Conservation (phyloP, 2,113 vertebrate species). For the Oncorhynchus masou region DNA sequence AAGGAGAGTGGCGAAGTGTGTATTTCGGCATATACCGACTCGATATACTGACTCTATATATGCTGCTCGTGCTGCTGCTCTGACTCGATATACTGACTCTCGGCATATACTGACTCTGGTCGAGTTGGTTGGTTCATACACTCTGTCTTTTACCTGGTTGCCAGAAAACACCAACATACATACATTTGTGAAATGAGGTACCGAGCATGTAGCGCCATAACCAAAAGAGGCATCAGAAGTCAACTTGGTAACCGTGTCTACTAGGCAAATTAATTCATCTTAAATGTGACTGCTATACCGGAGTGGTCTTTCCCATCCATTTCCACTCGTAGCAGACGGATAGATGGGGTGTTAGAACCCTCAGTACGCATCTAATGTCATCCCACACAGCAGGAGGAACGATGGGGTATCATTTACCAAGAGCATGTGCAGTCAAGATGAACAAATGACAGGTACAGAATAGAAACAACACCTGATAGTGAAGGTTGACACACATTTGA, state of each 20-base stretch:
- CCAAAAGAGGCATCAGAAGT: constrained; percentile 50
- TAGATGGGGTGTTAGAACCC: constrained; percentile 25
- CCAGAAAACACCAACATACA: constrained; percentile 5
- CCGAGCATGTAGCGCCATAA: constrained; percentile 37
- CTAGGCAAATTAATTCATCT: constrained; percentile 57
- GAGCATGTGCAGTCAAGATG: no score
- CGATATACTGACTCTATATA: no score
- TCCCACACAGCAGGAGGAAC: neutral
- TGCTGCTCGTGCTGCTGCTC: no score
- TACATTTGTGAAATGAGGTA: constrained; percentile 32
- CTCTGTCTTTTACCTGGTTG: neutral
- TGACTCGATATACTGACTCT: no score
- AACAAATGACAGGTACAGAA: no score
- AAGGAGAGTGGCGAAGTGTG: neutral
- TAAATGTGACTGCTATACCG: constrained; percentile 49
- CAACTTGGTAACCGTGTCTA: constrained; percentile 39
- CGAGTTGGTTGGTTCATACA: neutral
- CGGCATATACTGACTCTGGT: neutral
- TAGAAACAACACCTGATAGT: no score
- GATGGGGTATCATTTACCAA: no score
- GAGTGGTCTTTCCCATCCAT: constrained; percentile 50
- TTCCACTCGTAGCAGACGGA: constrained; percentile 57
- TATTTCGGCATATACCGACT: neutral
- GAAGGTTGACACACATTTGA: no score
- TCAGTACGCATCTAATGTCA: neutral